A percentile compares a stretch with the other conserved stretches of the same genome.
These are phyloP conservation scores for Oreochromis niloticus DNA, from an alignment of 2,113 vertebrate genomes.

Conservation along the genomic window DNA sequence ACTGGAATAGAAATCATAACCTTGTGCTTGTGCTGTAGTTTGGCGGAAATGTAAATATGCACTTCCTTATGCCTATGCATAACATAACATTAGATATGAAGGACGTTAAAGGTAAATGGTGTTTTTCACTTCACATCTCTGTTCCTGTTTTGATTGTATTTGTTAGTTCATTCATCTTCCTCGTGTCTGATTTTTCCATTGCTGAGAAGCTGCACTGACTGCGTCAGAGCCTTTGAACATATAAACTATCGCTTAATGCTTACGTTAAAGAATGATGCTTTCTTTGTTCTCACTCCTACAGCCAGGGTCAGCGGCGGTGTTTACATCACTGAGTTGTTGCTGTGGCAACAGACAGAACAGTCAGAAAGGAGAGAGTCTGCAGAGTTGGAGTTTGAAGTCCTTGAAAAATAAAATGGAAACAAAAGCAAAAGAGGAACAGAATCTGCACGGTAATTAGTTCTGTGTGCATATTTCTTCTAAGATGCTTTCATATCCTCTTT, in stretches of 20 bases:
- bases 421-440: neutral
- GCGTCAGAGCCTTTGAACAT: slow-evolving; percentile 47
- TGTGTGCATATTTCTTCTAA: neutral
- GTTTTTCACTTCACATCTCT: neutral
- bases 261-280: slow-evolving; percentile 32
- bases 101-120: neutral
- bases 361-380: neutral
- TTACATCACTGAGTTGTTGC: slow-evolving; percentile 55
- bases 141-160: neutral
- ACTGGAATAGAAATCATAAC: neutral
- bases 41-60: neutral
- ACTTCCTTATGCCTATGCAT: neutral
- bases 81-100: neutral
- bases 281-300: slow-evolving; percentile 52
- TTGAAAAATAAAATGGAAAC: neutral
- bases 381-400: slow-evolving; percentile 3
- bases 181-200: slow-evolving; percentile 1
- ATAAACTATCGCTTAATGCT: slow-evolving; percentile 52
- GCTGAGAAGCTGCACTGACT: slow-evolving; percentile 18
- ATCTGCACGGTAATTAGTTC: neutral
- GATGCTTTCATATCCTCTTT: neutral
- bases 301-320: slow-evolving; percentile 26
- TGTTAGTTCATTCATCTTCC: neutral
- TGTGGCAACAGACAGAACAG: slow-evolving; percentile 40
- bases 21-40: neutral